Evolutionary conservation across 1,140 invertebrate genomes (phyloP), one percentile per base, ranked within the genome.

Genomic region (Philopotamus ludificatus): DNA sequence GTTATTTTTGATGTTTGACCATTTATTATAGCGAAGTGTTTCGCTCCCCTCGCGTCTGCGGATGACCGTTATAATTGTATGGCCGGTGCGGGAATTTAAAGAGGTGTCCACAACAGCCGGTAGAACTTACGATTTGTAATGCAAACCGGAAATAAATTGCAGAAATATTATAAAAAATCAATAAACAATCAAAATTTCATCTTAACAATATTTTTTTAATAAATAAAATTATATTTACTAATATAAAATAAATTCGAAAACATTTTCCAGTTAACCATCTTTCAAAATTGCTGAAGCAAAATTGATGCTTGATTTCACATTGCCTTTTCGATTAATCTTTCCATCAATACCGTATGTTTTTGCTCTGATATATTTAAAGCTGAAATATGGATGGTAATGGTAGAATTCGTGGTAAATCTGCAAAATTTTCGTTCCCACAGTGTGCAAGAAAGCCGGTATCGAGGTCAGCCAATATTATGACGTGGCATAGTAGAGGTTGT

Each of bases 1-100:
- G 66, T 68, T 68, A 39, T 64, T 58, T 54, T 68, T 64, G 60
- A 53, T 67, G 60, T 63, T 55, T 51, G 66, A 67, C 60, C 66
- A 67, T 67, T 67, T 67, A 67, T 67, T 59, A 67, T 63, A 21
- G 15, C n/a, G 23, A 49, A 57, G 47, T 23, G 54, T 62, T 67
- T 59, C 41, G 34, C 25, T 18, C n/a, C 28, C 53, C 65, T 47
- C 25, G 18, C 50, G 23, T 34, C 60, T 63, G 66, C 16, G 26
- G 66, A 67, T 67, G 66, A 67, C 66, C 66, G 66, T 67, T 67
- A 59, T 55, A 41, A 62, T 53, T 49, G 15, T 22, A 44, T 47
- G 15, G 28, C 20, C 28, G 28, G 47, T 12, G 15, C 20, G 28
- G 49, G 54, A 66, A 66, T 60, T 51, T 59, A 15, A 57, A 50